Percentiles rank a stretch among this genome's conserved stretches.
phyloP scores from a whole-genome alignment of 2,888 invertebrate genomes.

The Pogonocherus hispidulus region DNA sequence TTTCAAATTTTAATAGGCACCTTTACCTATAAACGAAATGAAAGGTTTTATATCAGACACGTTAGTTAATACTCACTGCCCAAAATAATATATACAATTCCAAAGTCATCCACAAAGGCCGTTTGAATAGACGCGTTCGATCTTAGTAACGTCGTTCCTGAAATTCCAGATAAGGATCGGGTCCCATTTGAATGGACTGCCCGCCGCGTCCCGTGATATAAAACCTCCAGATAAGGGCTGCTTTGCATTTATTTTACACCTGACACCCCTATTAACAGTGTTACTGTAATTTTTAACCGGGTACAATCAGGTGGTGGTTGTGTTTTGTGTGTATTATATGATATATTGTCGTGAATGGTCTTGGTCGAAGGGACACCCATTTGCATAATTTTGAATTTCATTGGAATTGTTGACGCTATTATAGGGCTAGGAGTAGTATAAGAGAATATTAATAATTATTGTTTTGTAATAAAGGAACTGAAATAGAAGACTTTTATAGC shows the following conservation, averaged over 20 bases:
- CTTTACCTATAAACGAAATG: no score
- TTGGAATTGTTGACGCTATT: neutral
- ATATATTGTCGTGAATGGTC: neutral
- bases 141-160: constrained; percentile 46
- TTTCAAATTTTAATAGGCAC: no score
- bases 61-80: constrained; percentile 3
- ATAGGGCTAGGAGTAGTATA: no score
- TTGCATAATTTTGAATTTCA: neutral
- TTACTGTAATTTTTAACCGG: constrained; percentile 48
- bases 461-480: no score
- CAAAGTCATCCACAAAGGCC: constrained; percentile 29
- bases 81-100: constrained; percentile 14
- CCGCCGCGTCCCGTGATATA: constrained; percentile 53
- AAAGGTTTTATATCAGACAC: no score
- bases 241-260: constrained; percentile 58
- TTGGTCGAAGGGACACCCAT: neutral
- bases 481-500: no score
- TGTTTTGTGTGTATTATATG: constrained; percentile 2
- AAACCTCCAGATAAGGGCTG: constrained; percentile 54
- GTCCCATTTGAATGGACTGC: constrained; percentile 55
- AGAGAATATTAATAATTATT: no score
- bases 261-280: constrained; percentile 54
- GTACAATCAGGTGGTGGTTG: neutral
- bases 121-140: constrained; percentile 44
- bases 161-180: constrained; percentile 53